Conservation (phyloP, 2,888 invertebrate genomes). For the Darwinula stevensoni region DNA sequence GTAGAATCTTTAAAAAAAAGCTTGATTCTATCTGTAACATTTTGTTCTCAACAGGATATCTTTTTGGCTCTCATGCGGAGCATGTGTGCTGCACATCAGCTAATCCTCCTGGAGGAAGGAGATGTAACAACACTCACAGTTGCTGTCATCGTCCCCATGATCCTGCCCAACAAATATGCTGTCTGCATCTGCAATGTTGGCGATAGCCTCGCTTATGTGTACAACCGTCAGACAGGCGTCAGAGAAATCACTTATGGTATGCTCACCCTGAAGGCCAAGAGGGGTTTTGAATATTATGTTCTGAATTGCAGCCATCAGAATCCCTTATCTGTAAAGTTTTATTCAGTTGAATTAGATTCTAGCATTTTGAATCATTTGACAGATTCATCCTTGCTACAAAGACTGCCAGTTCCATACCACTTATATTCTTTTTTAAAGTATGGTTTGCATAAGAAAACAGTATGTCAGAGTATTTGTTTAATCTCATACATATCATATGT, state of each 20-base stretch:
- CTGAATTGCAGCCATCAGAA: background rate
- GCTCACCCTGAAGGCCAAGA: too few relatives aligned
- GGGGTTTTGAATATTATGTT: background rate
- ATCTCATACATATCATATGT: too few relatives aligned
- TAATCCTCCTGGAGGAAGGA: constrained; percentile 50
- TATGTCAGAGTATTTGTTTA: too few relatives aligned
- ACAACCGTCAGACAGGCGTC: constrained; percentile 40
- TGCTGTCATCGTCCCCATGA: constrained; percentile 34
- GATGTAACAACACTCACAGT: constrained; percentile 56
- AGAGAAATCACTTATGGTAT: constrained; percentile 49
- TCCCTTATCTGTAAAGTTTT: too few relatives aligned
- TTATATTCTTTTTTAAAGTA: too few relatives aligned
- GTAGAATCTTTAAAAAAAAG: too few relatives aligned
- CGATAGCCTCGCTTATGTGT: constrained; percentile 62
- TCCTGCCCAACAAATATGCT: constrained; percentile 22
- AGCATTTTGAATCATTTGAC: too few relatives aligned
- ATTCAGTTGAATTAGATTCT: too few relatives aligned
- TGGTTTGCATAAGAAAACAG: too few relatives aligned
- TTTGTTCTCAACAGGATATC: constrained; percentile 25
- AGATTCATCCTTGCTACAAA: too few relatives aligned
- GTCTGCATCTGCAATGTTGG: constrained; percentile 69
- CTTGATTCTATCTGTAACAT: too few relatives aligned
- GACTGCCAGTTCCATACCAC: too few relatives aligned
- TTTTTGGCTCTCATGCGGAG: constrained; percentile 43
- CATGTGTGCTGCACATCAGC: constrained; percentile 53